These are phyloP conservation scores for Conus ventricosus DNA, from an alignment of 1,140 invertebrate species.

Conservation along the genomic window DNA sequence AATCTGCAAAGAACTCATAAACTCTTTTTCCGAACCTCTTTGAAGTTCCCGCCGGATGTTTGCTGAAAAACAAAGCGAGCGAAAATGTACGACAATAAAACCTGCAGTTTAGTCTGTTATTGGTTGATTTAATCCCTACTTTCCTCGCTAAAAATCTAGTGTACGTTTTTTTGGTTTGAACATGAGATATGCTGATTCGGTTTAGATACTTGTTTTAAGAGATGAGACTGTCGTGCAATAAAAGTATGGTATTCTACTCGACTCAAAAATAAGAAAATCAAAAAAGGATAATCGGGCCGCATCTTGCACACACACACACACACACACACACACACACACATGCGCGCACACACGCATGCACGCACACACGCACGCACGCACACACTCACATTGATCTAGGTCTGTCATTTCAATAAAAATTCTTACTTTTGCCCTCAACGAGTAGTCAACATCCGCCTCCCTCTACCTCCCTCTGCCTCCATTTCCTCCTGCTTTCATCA, in stretches of 20 bases:
- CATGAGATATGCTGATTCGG: too few relatives aligned
- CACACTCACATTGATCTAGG: neutral
- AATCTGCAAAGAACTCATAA: too few relatives aligned
- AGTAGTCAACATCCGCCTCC: neutral
- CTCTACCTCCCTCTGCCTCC: neutral
- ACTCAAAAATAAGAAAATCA: neutral
- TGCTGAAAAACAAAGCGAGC: neutral
- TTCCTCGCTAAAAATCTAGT: too few relatives aligned
- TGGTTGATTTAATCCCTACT: neutral
- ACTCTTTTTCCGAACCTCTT: neutral
- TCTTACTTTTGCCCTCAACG: too few relatives aligned
- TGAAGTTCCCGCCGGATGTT: conserved; percentile 32
- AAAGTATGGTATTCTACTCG: neutral
- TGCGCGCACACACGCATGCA: too few relatives aligned
- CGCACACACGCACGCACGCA: neutral
- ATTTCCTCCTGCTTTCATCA: neutral
- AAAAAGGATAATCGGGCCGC: neutral
- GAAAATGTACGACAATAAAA: neutral
- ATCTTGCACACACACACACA: neutral
- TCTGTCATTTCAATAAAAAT: too few relatives aligned
- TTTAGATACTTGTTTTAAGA: too few relatives aligned
- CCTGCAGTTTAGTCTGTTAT: neutral
- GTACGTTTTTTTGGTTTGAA: too few relatives aligned
- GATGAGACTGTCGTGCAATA: neutral
- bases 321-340: conserved; percentile 19